Conservation (phyloP, 2,113 vertebrate species). For the Lichenostomus cassidix region DNA sequence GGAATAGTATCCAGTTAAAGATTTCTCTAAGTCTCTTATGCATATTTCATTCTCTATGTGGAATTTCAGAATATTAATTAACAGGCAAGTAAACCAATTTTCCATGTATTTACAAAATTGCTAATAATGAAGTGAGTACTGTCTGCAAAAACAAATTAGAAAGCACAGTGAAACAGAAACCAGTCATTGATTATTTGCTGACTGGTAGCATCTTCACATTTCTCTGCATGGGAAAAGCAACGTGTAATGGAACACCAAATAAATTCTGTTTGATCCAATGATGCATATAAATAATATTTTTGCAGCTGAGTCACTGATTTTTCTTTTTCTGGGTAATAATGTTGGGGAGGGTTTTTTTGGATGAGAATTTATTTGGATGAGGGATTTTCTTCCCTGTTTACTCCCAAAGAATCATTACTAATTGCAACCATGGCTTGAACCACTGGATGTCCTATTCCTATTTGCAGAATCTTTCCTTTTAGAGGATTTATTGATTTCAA, state of each 20-base stretch:
- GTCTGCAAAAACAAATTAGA: not conserved
- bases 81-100: not conserved
- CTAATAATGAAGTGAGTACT: not conserved
- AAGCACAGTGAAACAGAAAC: not conserved
- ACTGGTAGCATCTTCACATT: not conserved
- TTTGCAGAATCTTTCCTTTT: not conserved
- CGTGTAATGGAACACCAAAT: not conserved
- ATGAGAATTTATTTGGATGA: not conserved
- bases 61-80: not conserved
- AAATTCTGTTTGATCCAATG: not conserved
- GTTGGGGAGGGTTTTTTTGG: rapidly evolving
- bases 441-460: not conserved
- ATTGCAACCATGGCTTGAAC: not conserved
- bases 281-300: not conserved
- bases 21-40: not conserved
- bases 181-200: not conserved
- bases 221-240: not conserved
- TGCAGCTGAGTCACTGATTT: not conserved
- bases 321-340: not conserved
- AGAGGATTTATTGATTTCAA: not conserved
- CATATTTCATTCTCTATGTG: not conserved
- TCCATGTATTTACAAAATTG: not conserved
- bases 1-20: not conserved
- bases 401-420: not conserved
- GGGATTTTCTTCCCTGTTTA: not conserved